phyloP scores from a whole-genome alignment of 2,113 vertebrate genomes.

The Xiphorhynchus elegans region DNA sequence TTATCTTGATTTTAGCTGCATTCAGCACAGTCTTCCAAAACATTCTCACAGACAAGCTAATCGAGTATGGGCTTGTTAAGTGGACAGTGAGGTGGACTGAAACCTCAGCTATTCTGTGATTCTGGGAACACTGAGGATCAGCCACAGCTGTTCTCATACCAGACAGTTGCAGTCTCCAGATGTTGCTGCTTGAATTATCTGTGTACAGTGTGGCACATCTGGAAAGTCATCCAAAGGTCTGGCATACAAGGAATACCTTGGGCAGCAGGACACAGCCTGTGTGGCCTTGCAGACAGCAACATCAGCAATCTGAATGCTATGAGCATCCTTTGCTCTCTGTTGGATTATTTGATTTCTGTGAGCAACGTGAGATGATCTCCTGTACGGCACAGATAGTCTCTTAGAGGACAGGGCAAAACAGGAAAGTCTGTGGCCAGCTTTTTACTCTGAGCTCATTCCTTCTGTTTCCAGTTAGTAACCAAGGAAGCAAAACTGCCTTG shows the following conservation, averaged over 20 bases:
- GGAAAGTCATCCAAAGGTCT: not conserved
- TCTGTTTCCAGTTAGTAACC: not conserved
- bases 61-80: not conserved
- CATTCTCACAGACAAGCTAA: not conserved
- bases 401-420: not conserved
- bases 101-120: not conserved
- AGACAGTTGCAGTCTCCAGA: not conserved
- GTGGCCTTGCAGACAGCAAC: not conserved
- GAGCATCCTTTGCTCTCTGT: not conserved
- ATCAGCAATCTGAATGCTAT: not conserved
- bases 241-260: not conserved
- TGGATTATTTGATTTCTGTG: not conserved
- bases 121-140: not conserved
- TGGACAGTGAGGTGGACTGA: not conserved
- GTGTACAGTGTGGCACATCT: not conserved
- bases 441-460: not conserved
- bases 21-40: not conserved
- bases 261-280: not conserved
- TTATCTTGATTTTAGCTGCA: not conserved
- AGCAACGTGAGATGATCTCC: not conserved
- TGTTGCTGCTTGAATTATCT: not conserved
- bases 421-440: not conserved
- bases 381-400: not conserved
- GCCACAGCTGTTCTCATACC: not conserved
- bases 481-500: not conserved